A percentile compares a stretch with the other conserved stretches of the same genome.
phyloP scores from a whole-genome alignment of 2,888 invertebrate genomes.

The Xylophagus ater region DNA sequence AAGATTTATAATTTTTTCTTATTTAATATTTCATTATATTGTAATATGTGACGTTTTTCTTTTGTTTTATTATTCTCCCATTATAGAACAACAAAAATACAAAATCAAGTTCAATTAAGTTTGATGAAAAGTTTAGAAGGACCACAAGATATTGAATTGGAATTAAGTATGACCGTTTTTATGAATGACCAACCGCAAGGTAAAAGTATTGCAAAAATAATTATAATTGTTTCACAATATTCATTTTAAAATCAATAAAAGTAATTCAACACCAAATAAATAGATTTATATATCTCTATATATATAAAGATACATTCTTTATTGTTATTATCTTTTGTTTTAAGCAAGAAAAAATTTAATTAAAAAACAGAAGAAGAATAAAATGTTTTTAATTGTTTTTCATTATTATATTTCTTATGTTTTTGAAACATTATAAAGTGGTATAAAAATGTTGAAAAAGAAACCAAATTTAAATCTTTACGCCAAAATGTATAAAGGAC shows the following conservation, averaged over 20 bases:
- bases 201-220: constrained; percentile 73
- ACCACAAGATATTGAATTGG: constrained; percentile 83
- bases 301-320: too few relatives aligned
- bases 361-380: too few relatives aligned
- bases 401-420: neutral
- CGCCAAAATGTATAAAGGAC: too few relatives aligned
- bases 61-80: constrained; percentile 7
- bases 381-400: too few relatives aligned
- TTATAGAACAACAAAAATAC: constrained; percentile 43
- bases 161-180: constrained; percentile 76
- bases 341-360: too few relatives aligned
- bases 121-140: constrained; percentile 64
- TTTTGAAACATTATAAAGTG: neutral
- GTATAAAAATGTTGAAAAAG: too few relatives aligned
- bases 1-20: constrained; percentile 23
- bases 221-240: constrained; percentile 75
- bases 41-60: constrained; percentile 18
- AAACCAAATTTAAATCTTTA: too few relatives aligned
- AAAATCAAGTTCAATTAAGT: constrained; percentile 65
- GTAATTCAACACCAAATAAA: neutral
- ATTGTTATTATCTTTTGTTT: too few relatives aligned
- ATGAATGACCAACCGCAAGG: constrained; percentile 62
- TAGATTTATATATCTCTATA: too few relatives aligned
- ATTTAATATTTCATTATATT: constrained; percentile 22
- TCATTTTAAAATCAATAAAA: constrained; percentile 55